Base-by-base conservation (phyloP, 1,140 invertebrate species). In the Megalonaias nervosa region DNA sequence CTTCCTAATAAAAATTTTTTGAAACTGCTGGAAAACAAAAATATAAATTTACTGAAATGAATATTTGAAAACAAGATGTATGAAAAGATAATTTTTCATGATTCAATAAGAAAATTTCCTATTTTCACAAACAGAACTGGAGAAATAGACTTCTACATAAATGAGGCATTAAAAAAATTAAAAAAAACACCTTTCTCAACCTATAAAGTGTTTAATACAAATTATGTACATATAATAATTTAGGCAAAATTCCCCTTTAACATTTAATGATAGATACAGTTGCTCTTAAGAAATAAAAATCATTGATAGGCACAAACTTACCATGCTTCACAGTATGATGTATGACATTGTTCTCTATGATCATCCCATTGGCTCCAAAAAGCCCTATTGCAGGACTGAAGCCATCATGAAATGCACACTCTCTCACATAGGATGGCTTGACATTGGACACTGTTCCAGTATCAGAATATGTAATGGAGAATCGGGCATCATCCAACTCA, bases 351-450 rank as follows among this genome's bases (percentile, higher is more conserved):
- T 84, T 66, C 1, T 77, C 74, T 19, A 87, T 66, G 16, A 79
- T 56, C 3, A 87, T 21, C 38, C 73, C 77, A n/a, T 76, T 71
- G 57, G 79, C 78, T 61, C 81, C 83, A 74, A 84, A 87, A 5
- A 81, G 81, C 4, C 88, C 88, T 17, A 89, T 81, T 65, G 87
- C 87, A 12, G 86, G 80, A 17, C 79, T 84, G 67, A 86, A 89
- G 15, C 84, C 82, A 60, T 84, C 73, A 77, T 89, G 81, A 74
- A 89, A 89, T 16, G 82, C 73, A 69, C 81, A 82, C 16, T 82
- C 62, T 16, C 75, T 79, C 59, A 88, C 80, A 67, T 80, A 87
- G 11, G 84, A 85, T n/a, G 73, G 69, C 31, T 71, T 70, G 13
- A 75, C 57, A 67, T 72, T 55, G 65, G 62, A 65, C 12, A 72